Evolutionary conservation across 2,113 vertebrate species (phyloP).

Genomic region (Dicerorhinus sumatrensis): DNA sequence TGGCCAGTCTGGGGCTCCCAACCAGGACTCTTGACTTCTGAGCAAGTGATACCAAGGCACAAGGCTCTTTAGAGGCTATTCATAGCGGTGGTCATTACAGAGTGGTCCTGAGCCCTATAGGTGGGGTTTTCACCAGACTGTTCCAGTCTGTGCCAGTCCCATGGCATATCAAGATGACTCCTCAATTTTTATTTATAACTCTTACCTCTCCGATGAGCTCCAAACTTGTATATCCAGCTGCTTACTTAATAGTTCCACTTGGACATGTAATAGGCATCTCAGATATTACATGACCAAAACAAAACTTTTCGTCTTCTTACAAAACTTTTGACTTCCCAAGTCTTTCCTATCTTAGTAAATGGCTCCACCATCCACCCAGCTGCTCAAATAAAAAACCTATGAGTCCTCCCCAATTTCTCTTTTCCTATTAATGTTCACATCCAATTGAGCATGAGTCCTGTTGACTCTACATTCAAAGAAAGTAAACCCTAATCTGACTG

Average conservation of each 20-base stretch:
- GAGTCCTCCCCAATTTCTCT: neutral
- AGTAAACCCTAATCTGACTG: neutral
- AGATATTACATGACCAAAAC: neutral
- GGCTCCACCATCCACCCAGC: neutral
- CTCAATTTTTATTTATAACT: neutral
- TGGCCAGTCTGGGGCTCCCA: neutral
- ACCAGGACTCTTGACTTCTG: neutral
- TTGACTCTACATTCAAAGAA: neutral
- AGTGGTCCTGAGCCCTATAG: neutral
- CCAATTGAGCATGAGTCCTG: neutral
- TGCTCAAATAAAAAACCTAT: neutral
- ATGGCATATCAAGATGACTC: neutral
- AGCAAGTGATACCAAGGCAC: neutral
- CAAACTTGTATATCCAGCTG: slow-evolving; percentile 4
- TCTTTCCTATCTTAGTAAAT: slow-evolving; percentile 42
- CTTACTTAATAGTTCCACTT: slow-evolving; percentile 26
- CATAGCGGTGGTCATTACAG: neutral
- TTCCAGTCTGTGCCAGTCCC: neutral
- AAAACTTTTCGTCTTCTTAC: slow-evolving; percentile 7
- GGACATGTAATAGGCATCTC: neutral
- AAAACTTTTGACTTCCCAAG: neutral
- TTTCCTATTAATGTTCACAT: slow-evolving; percentile 11
- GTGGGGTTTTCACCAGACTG: neutral
- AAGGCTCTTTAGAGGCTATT: neutral
- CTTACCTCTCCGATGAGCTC: neutral